Base-by-base conservation (phyloP, 2,888 invertebrate species). In the Tetropium fuscum region DNA sequence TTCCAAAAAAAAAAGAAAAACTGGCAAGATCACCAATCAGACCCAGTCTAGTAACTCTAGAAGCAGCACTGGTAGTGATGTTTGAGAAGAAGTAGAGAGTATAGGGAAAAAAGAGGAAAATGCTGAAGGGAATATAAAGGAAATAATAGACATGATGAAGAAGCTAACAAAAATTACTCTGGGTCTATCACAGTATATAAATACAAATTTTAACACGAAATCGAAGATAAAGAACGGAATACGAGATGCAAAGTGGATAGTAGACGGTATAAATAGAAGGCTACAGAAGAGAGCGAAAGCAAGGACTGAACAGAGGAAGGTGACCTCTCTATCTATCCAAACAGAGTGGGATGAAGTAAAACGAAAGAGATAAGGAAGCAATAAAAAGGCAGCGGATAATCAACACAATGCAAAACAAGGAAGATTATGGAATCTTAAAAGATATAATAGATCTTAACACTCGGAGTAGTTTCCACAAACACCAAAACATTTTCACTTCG, bases 201-300 rank as follows among this genome's bases (percentile, higher is more conserved):
- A 13, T 3, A 13, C 5, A 13, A 36, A 36, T 36, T 11, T 13
- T 5, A 36, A 36, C 36, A 36, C 36, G 7, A 43, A 43, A 43
- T 10, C 15, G n/a, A 10, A 27, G 30, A 47, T 32, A 13, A 30
- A 34, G 16, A 34, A 11, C 10, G 34, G 34, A 30, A 16, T 34
- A 48, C 48, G 30, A 13, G 32, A 27, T 13, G 34, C 19, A 48
- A 32, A 30, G 13, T 48, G 34, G 15, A 13, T 48, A 16, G 11
- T 20, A 32, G 18, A 30, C 30, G 8, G 27, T 16, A 30, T n/a
- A 8, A 22, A 44, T 22, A 22, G 22, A 25, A 22, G 10, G 15
- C 22, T 44, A 22, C 44, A 11, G 44, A 22, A 22, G 15, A 22
- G 20, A 19, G n/a, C 43, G 10, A 19, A 43, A 13, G 20, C 43